phyloP scores from a whole-genome alignment of 2,797 vertebrate genomes.

The Geotrypetes seraphini region DNA sequence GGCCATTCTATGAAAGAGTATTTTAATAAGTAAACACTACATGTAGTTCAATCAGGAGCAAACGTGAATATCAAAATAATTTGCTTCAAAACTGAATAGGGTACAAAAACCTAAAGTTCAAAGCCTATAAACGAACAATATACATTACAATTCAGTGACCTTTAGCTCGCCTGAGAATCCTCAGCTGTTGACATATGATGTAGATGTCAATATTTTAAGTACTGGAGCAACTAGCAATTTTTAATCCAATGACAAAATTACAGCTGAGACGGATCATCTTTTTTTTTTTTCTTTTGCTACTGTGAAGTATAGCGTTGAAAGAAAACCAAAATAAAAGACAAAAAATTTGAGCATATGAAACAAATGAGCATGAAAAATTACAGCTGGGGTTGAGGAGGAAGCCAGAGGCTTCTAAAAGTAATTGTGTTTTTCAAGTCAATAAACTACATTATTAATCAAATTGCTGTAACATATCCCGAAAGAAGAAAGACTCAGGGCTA shows the following conservation, averaged over 20 bases:
- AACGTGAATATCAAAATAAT: slow-evolving; percentile 22
- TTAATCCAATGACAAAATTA: slow-evolving; percentile 54
- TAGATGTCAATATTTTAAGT: slow-evolving; percentile 43
- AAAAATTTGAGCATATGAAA: slow-evolving; percentile 57
- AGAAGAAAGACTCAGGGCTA: slow-evolving; percentile 40
- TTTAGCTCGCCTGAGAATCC: slow-evolving; percentile 45
- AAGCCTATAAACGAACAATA: slow-evolving; percentile 55
- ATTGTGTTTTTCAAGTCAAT: slow-evolving; percentile 77
- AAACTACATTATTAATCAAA: slow-evolving; percentile 74
- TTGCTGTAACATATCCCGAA: slow-evolving; percentile 44
- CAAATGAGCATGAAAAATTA: slow-evolving; percentile 70
- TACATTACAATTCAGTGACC: slow-evolving; percentile 36
- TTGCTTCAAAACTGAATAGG: slow-evolving; percentile 23
- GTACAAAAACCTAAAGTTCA: slow-evolving; percentile 42
- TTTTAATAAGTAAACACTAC: too few species aligned
- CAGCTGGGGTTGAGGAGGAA: slow-evolving; percentile 74
- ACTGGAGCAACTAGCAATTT: slow-evolving; percentile 45
- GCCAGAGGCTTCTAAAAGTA: slow-evolving; percentile 68
- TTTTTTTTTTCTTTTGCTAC: slow-evolving; percentile 57
- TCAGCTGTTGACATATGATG: slow-evolving; percentile 51
- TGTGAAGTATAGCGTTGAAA: slow-evolving; percentile 71
- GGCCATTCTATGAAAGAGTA: too few species aligned
- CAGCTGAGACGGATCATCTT: slow-evolving; percentile 74
- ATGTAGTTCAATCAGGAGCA: slow-evolving; percentile 13
- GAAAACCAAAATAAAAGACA: slow-evolving; percentile 78